Evolutionary conservation across 2,888 invertebrate species (phyloP).

Genomic region (Rhagium mordax): DNA sequence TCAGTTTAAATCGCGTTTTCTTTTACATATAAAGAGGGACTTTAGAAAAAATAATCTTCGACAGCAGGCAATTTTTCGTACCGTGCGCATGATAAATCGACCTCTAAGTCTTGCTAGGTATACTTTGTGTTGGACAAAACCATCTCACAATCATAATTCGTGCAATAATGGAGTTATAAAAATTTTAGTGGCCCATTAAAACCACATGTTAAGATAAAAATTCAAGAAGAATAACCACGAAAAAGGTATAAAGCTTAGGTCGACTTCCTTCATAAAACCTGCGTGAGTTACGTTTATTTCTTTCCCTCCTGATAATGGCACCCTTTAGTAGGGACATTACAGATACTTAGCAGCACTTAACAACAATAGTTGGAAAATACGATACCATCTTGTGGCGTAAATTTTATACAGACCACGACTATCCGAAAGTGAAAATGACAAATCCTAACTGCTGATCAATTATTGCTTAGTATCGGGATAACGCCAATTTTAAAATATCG

Average conservation of each 20-base stretch:
- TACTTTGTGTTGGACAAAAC: background rate
- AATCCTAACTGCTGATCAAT: too few relatives aligned
- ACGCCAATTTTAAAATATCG: too few relatives aligned
- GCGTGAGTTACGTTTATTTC: background rate
- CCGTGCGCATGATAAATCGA: too few relatives aligned
- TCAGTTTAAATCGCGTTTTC: too few relatives aligned
- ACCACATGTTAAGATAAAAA: slow-evolving; percentile 4
- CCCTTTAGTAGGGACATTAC: background rate
- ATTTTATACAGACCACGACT: background rate
- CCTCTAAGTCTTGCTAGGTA: too few relatives aligned
- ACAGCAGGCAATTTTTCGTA: too few relatives aligned
- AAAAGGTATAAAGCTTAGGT: slow-evolving; percentile 2
- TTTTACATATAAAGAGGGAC: too few relatives aligned
- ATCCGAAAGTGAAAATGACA: too few relatives aligned
- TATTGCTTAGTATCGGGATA: too few relatives aligned
- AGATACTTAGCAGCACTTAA: background rate
- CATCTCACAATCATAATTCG: background rate
- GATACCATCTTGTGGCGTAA: background rate
- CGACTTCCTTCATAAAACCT: slow-evolving; percentile 19
- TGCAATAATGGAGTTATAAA: slow-evolving; percentile 6
- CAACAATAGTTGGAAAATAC: background rate
- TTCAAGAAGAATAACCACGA: slow-evolving; percentile 4
- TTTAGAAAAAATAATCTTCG: too few relatives aligned
- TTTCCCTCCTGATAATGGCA: background rate
- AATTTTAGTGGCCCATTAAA: slow-evolving; percentile 17